Conservation (phyloP, 2,888 invertebrate species). For the Thymelicus lineola region DNA sequence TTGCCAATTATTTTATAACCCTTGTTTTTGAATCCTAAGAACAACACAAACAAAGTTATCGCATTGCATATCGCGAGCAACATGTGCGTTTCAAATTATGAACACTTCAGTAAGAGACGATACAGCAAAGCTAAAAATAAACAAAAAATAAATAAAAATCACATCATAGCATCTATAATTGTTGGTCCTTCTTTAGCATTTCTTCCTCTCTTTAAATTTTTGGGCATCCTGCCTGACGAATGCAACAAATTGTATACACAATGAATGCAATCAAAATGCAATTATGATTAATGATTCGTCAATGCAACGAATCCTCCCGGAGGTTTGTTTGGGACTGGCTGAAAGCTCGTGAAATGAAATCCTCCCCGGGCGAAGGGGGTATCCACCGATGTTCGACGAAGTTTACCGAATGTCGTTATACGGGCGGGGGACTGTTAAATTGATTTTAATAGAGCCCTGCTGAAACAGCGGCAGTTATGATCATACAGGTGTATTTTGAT, state of each 20-base stretch:
- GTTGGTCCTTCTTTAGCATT: not conserved
- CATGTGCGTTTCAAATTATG: not conserved
- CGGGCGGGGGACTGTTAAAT: constrained; percentile 20
- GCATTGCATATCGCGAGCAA: constrained; percentile 4
- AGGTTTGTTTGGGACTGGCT: not conserved
- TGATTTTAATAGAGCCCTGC: constrained; percentile 28
- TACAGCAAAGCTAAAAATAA: not conserved
- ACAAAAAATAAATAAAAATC: not conserved
- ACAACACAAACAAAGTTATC: not conserved
- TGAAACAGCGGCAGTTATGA: constrained; percentile 8
- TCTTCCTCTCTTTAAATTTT: not conserved
- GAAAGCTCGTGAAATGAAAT: not conserved
- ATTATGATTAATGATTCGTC: not conserved
- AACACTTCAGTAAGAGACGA: not conserved
- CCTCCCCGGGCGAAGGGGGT: not conserved
- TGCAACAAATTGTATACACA: not conserved
- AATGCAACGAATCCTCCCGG: constrained; percentile 3
- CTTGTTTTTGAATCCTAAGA: no score
- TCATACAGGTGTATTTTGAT: constrained; percentile 10
- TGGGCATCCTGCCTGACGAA: not conserved
- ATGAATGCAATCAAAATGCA: not conserved
- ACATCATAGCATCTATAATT: not conserved
- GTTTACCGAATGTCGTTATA: constrained; percentile 8
- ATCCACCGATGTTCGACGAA: not conserved
- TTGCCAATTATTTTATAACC: no score